Conservation (phyloP, 2,888 invertebrate genomes). For the Trissoscelio sp. region DNA sequence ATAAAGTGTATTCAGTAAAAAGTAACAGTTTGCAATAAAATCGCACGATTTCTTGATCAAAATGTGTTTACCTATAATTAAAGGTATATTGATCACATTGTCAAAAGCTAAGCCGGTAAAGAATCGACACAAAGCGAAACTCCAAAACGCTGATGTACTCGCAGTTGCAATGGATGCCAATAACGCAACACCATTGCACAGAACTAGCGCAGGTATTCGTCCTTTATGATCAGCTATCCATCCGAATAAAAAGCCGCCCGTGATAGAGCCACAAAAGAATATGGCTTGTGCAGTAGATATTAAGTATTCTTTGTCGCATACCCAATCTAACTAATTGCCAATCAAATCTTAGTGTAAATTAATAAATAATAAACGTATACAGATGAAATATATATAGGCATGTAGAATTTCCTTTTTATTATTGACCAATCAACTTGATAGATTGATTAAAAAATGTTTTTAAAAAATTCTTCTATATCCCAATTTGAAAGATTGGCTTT, state of each 20-base stretch:
- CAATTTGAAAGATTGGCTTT: too few species aligned
- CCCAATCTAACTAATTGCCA: constrained; percentile 84
- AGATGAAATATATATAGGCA: too few species aligned
- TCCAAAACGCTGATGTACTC: constrained; percentile 82
- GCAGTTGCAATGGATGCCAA: constrained; percentile 84
- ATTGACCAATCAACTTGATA: too few species aligned
- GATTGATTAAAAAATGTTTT: too few species aligned
- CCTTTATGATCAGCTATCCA: constrained; percentile 85
- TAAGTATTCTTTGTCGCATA: constrained; percentile 84
- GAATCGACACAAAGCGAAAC: constrained; percentile 84
- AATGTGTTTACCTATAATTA: constrained; percentile 84
- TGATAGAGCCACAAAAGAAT: constrained; percentile 85
- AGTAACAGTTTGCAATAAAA: not conserved
- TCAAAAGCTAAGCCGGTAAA: constrained; percentile 85
- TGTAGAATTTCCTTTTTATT: too few species aligned
- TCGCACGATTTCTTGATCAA: too few species aligned
- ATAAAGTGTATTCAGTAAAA: not conserved
- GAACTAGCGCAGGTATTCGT: constrained; percentile 84
- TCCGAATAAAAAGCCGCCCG: constrained; percentile 85
- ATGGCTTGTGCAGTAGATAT: constrained; percentile 84
- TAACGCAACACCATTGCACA: constrained; percentile 83
- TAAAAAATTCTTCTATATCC: too few species aligned
- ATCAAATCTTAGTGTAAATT: constrained; percentile 67
- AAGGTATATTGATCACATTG: constrained; percentile 85
- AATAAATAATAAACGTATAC: too few species aligned